Evolutionary conservation across 2,888 invertebrate species (phyloP).

Genomic region (Unio pictorum): DNA sequence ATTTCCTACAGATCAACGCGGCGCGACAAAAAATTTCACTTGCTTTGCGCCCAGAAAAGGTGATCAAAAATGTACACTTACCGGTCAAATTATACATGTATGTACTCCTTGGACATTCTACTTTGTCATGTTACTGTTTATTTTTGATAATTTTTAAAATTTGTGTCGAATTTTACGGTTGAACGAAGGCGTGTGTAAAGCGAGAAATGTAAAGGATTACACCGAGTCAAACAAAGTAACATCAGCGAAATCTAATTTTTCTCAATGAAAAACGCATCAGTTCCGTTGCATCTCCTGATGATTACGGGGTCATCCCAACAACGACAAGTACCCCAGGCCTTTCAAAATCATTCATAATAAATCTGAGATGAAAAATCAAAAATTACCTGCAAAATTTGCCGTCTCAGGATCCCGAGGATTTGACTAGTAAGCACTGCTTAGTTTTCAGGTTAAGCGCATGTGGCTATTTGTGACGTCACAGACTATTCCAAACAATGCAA

Average conservation of each 20-base stretch:
- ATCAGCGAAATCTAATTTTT: conserved; percentile 6
- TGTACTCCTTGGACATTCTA: conserved; percentile 5
- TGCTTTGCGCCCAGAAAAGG: conserved; percentile 23
- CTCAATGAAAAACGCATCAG: conserved; percentile 10
- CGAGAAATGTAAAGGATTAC: conserved; percentile 25
- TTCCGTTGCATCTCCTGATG: conserved; percentile 5
- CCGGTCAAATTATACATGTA: conserved; percentile 17
- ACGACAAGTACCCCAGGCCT: too few relatives aligned
- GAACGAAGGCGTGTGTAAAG: conserved; percentile 19
- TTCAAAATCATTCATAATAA: too few relatives aligned
- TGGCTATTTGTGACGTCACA: too few relatives aligned
- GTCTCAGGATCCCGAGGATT: too few relatives aligned
- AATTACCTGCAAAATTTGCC: too few relatives aligned
- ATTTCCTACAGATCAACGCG: conserved; percentile 20
- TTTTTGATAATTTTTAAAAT: conserved; percentile 8
- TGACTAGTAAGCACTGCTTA: too few relatives aligned
- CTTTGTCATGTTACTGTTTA: conserved; percentile 10
- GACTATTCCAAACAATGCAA: too few relatives aligned
- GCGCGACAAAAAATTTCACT: conserved; percentile 17
- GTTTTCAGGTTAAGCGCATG: too few relatives aligned
- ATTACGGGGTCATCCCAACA: background rate
- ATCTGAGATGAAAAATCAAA: too few relatives aligned
- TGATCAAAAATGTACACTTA: conserved; percentile 6
- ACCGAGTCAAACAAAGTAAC: conserved; percentile 25
- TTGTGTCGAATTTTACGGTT: conserved; percentile 5